Conservation (phyloP, 2,797 vertebrate genomes). For the Typhlichthys eigenmanni region DNA sequence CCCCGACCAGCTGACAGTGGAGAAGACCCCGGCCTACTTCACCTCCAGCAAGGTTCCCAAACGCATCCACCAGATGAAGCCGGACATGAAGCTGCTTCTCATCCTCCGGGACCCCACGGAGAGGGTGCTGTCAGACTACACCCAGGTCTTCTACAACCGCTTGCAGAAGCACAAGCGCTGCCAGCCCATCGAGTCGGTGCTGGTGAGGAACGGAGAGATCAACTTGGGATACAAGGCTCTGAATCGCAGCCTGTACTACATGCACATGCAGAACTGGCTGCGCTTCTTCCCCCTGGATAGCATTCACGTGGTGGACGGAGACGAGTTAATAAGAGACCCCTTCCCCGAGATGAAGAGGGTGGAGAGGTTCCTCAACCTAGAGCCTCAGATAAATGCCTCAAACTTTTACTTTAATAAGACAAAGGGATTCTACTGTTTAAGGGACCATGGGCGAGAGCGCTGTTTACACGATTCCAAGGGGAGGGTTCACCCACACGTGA, state of each 20-base stretch:
- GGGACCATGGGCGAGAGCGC: conserved; percentile 87
- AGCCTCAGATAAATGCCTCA: conserved; percentile 88
- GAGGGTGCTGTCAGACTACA: conserved; percentile 96
- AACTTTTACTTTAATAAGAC: conserved; percentile 99
- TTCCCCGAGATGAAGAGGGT: conserved; percentile 92
- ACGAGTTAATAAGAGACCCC: conserved; percentile 89
- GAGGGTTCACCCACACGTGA: conserved; percentile 87
- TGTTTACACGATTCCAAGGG: conserved; percentile 96
- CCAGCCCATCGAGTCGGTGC: conserved; percentile 86
- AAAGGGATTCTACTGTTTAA: conserved; percentile 95
- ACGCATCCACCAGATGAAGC: conserved; percentile 86
- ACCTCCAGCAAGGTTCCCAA: conserved; percentile 88
- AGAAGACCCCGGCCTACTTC: conserved; percentile 98
- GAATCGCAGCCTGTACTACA: conserved; percentile 91
- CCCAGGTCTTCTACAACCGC: conserved; percentile 96
- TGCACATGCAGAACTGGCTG: conserved; percentile 93
- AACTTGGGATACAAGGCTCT: conserved; percentile 94
- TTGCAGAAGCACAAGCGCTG: conserved; percentile 91
- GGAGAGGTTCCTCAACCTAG: conserved; percentile 87
- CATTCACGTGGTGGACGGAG: conserved; percentile 93
- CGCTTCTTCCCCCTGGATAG: conserved; percentile 83
- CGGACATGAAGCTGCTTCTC: conserved; percentile 86
- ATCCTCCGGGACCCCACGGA: conserved; percentile 95
- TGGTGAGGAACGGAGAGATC: conserved; percentile 85
- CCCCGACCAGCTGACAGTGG: conserved; percentile 88